Evolutionary conservation across 2,797 vertebrate genomes (phyloP).

Genomic region (Anolis apletophallus): DNA sequence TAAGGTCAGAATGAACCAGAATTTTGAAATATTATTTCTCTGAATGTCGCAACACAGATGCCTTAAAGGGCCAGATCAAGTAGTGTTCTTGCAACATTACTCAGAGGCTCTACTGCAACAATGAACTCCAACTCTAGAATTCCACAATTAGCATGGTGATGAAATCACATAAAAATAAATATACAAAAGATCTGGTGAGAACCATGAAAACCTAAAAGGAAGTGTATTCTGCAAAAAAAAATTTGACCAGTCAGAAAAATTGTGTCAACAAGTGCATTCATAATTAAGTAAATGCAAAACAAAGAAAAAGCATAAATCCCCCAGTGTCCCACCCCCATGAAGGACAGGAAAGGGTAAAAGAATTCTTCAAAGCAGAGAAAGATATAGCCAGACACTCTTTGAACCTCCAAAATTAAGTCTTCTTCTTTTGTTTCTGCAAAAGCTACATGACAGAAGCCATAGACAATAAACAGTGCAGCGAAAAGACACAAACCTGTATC

Average conservation of each 20-base stretch:
- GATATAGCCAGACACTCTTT: not conserved
- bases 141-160: too few relatives aligned
- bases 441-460: not conserved
- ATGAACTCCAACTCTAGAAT: too few relatives aligned
- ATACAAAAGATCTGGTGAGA: too few relatives aligned
- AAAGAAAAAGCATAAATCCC: not conserved
- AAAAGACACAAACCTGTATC: not conserved
- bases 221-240: not conserved
- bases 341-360: fast-evolving
- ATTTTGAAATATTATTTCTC: too few relatives aligned
- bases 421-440: not conserved
- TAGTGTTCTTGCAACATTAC: too few relatives aligned
- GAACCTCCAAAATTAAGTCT: conserved; percentile 24
- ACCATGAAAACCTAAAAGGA: not conserved
- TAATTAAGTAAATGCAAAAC: not conserved
- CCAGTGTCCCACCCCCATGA: fast-evolving
- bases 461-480: not conserved
- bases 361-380: not conserved
- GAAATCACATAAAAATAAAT: too few relatives aligned
- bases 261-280: not conserved
- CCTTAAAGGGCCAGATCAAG: too few relatives aligned
- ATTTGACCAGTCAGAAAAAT: not conserved
- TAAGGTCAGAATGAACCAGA: not conserved
- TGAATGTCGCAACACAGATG: too few relatives aligned
- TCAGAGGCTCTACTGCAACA: too few relatives aligned